Conservation (phyloP, 2,113 vertebrate species). For the Hystrix cristata region DNA sequence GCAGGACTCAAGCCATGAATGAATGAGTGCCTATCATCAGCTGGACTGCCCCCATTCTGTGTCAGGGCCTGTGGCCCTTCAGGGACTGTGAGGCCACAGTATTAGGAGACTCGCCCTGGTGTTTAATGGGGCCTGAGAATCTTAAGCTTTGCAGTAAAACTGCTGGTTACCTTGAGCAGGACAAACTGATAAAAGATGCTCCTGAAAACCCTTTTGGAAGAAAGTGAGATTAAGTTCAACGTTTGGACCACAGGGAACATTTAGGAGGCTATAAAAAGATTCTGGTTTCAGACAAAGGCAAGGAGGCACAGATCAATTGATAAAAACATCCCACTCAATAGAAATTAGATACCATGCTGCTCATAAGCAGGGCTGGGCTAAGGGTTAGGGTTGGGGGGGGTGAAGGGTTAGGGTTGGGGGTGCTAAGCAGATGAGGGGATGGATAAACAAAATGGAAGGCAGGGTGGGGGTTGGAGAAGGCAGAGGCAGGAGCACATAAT, state of each 20-base stretch:
- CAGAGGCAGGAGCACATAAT: background rate
- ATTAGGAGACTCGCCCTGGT: background rate
- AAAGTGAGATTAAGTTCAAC: background rate
- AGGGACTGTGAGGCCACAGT: background rate
- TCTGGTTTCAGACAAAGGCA: conserved; percentile 43
- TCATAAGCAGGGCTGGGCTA: background rate
- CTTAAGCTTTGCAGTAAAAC: background rate
- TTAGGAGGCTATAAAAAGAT: background rate
- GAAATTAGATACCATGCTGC: background rate
- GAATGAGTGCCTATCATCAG: background rate
- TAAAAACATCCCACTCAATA: conserved; percentile 19
- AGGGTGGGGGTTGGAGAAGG: background rate
- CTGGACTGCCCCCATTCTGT: background rate
- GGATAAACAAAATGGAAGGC: background rate
- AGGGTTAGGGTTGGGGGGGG: background rate
- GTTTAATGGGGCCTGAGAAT: background rate
- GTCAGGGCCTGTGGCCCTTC: background rate
- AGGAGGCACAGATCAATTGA: background rate
- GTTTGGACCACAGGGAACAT: background rate
- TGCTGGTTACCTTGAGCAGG: background rate
- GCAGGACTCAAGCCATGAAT: background rate
- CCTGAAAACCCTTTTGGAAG: background rate
- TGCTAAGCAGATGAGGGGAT: background rate
- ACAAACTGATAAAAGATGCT: background rate
- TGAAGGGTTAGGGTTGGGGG: background rate